These are phyloP conservation scores for Orientallactaga sibirica DNA, from an alignment of 2,797 vertebrate species.

Conservation along the genomic window DNA sequence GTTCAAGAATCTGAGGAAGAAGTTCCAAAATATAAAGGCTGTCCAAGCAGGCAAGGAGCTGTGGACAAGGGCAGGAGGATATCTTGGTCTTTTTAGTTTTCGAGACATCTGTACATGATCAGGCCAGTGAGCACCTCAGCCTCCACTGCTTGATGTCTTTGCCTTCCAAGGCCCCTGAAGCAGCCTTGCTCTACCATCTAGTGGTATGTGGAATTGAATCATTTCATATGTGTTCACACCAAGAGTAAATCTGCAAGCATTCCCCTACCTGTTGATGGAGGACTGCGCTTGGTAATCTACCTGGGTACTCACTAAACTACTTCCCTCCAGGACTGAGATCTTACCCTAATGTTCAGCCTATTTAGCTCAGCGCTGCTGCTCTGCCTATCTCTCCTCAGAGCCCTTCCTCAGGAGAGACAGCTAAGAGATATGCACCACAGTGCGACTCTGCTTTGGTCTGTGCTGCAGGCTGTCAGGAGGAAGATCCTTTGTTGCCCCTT, in stretches of 20 bases:
- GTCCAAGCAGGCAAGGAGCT: not conserved
- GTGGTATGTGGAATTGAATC: conserved; percentile 25
- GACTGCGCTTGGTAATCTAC: not conserved
- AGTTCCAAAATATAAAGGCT: conserved; percentile 10
- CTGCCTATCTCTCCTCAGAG: not conserved
- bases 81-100: conserved; percentile 36
- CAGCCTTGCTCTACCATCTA: not conserved
- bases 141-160: not conserved
- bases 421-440: not conserved
- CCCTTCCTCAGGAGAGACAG: not conserved
- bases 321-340: not conserved
- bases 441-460: not conserved
- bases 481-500: conserved; percentile 3
- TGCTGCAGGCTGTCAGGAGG: not conserved
- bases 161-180: not conserved
- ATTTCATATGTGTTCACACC: not conserved
- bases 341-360: not conserved
- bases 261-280: not conserved
- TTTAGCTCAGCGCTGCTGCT: not conserved
- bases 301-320: not conserved
- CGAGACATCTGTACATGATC: not conserved
- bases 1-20: conserved; percentile 11
- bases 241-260: not conserved
- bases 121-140: not conserved
- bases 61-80: not conserved